phyloP scores from a whole-genome alignment of 2,797 vertebrate genomes.

The Delichon dasypus region DNA sequence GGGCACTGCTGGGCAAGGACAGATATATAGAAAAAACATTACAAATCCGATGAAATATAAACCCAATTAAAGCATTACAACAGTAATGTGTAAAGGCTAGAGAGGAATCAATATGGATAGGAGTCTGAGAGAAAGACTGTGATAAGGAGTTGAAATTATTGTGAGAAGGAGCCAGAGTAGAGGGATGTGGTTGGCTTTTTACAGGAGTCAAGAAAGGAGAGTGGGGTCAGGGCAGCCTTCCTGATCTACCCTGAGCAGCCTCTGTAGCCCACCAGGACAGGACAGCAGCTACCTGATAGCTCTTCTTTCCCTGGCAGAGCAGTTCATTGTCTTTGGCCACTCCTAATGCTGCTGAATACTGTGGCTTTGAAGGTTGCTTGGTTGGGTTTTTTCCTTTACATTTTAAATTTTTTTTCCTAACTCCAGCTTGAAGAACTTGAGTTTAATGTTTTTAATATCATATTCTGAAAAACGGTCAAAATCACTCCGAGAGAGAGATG shows the following conservation, averaged over 20 bases:
- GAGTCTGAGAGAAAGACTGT: background rate
- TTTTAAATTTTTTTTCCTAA: background rate
- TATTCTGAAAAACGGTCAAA: background rate
- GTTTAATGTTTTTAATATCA: background rate
- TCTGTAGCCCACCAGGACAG: background rate
- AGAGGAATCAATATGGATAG: background rate
- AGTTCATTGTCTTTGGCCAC: background rate
- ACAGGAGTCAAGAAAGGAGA: background rate
- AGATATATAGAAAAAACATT: too few species aligned
- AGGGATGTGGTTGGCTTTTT: background rate
- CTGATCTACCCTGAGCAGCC: background rate
- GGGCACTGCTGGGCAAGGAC: too few species aligned
- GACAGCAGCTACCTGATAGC: background rate
- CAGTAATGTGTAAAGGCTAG: background rate
- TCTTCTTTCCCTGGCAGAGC: background rate
- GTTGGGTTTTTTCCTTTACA: too few species aligned
- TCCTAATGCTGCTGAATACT: background rate
- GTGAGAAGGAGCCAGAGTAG: background rate
- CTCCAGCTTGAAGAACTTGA: background rate
- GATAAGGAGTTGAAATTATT: background rate
- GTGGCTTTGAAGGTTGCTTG: background rate
- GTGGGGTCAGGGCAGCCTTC: background rate
- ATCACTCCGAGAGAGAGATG: background rate
- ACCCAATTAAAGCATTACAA: too few species aligned
- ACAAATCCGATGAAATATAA: too few species aligned